Base-by-base conservation (phyloP, 2,888 invertebrate genomes). In the Microplitis manilae region DNA sequence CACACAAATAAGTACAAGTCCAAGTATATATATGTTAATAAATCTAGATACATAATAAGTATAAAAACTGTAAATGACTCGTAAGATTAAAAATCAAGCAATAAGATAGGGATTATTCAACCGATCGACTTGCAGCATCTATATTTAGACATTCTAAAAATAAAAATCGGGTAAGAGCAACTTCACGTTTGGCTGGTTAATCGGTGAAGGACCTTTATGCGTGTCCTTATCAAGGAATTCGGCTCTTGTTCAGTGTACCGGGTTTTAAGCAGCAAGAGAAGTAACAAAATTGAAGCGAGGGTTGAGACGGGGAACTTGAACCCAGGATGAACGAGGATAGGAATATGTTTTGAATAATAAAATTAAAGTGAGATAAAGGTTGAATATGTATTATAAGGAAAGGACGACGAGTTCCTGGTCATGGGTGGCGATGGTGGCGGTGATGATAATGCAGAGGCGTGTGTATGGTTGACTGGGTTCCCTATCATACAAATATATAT, bases 381-480 rank as follows among this genome's bases (percentile, higher is more conserved):
- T 60, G 6, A 30, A 38, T 38, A 61, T 62, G 62, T 15, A 38
- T 41, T 9, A 41, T 41, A 41, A 41, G 41, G 41, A 20, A 20
- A 20, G 20, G 20, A 20, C 20, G 20, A 20, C 9, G 50, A 50
- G 50, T 50, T 50, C 50, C 50, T 50, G 50, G 50, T 50, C 50
- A 50, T 59, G n/a, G 50, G 71, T 71, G 60, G 61, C 15, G 20
- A 9, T 38, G 38, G 9, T 6, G 41, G n/a, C 2, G 41, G 20
- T 40, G 20, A 7, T 20, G 38, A 7, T 68, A 13, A 50, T 41
- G 65, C 74, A 60, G 68, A 73, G 71, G 72, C 60, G 75, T 80
- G 78, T 77, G 79, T 80, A 83, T 80, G 83, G 79, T 83, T 70
- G 79, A 79, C 75, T 84, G 83, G 77, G 80, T 80, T 81, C 81